Base-by-base conservation (phyloP, 2,888 invertebrate species). In the Polia nebulosa region DNA sequence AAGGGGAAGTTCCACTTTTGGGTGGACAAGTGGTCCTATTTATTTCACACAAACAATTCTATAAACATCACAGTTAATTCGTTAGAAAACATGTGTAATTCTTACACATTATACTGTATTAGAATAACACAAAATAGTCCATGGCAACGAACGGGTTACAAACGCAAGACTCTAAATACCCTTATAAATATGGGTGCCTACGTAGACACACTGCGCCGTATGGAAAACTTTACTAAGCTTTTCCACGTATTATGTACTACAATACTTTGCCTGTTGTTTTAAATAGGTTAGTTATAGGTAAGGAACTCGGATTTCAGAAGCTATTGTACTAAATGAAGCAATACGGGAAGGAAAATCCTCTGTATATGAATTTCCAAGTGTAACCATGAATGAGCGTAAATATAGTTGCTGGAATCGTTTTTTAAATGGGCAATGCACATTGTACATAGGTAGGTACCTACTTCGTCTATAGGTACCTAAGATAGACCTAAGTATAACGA, bases 91-190 rank as follows among this genome's bases (percentile, higher is more conserved):
- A n/a, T n/a, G n/a, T n/a, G n/a, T 20, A 34, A 41, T 44, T 56
- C 55, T 39, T 52, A 64, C 20, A 45, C 47, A 61, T 20, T 70
- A 29, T 49, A 61, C 73, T 73, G 44, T 73, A 44, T 66, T 56
- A 17, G 34, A 61, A 75, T 27, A 17, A 11, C 29, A 72, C 62
- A 72, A 73, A 15, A 60, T 49, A 39, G 17, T n/a, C 17, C 25
- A n/a, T 25, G 25, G 13, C 47, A 72, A 29, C 22, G 17, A 49
- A 51, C 49, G 8, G 3, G 3, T 15, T 41, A 55, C 17, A 32
- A 45, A 32, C 15, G 36, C 70, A 63, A 60, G 49, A 63, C 55
- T 61, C n/a, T 80, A 73, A 73, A 39, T 60, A 68, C 60, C 25
- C 25, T 56, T 29, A 39, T 63, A 61, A 76, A 73, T 72, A 45